These are phyloP conservation scores for Rhabdophis nuchalis DNA, from an alignment of 2,797 vertebrate species.

Conservation along the genomic window DNA sequence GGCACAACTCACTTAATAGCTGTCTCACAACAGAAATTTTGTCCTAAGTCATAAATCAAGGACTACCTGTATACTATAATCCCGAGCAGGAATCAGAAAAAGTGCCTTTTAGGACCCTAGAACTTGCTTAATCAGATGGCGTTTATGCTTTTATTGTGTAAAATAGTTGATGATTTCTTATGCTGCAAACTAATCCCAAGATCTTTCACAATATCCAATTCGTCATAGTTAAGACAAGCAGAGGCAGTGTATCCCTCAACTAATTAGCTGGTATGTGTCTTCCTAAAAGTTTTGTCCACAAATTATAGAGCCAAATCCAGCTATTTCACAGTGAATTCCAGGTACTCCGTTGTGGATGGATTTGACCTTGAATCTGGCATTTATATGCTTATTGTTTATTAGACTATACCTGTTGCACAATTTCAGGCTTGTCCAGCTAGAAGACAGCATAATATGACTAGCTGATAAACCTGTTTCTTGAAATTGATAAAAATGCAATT, in stretches of 20 bases:
- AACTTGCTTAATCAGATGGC: neutral
- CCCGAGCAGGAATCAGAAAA: neutral
- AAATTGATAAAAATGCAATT: conserved; percentile 17
- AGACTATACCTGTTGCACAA: neutral
- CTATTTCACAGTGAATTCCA: neutral
- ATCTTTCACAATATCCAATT: neutral
- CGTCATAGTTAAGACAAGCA: neutral
- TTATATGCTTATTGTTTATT: neutral
- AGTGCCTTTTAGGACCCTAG: neutral
- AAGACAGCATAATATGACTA: neutral
- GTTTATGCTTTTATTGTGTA: neutral
- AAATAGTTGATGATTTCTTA: neutral
- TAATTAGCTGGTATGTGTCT: neutral
- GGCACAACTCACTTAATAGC: neutral
- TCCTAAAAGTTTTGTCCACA: neutral
- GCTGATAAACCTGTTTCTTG: conserved; percentile 8
- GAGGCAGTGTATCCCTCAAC: neutral
- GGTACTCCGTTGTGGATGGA: neutral
- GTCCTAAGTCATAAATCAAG: neutral
- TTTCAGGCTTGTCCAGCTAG: neutral
- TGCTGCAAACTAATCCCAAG: neutral
- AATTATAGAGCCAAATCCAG: neutral
- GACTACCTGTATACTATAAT: neutral
- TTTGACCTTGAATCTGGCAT: neutral
- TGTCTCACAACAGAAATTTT: neutral